A percentile compares a stretch with the other conserved stretches of the same genome.
phyloP scores from a whole-genome alignment of 2,888 invertebrate species.

The Platycheirus albimanus region DNA sequence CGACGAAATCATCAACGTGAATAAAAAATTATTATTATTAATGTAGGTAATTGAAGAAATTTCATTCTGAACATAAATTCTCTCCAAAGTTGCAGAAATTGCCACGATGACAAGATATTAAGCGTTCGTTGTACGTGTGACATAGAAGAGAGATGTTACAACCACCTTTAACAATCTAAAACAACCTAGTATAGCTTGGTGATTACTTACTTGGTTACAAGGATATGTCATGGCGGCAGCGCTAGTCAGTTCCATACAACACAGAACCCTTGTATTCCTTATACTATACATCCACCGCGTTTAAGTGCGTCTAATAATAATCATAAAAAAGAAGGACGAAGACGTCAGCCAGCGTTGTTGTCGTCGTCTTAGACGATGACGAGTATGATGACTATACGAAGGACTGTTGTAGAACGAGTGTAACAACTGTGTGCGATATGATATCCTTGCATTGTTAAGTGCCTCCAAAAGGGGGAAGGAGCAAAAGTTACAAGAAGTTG shows the following conservation, averaged over 20 bases:
- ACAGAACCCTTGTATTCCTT: conserved; percentile 1
- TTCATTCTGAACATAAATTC: conserved; percentile 68
- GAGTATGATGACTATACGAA: conserved; percentile 32
- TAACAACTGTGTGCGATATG: conserved; percentile 62
- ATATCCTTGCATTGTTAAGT: conserved; percentile 68
- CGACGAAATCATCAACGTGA: conserved; percentile 61
- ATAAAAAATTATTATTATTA: conserved; percentile 72
- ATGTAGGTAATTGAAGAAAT: conserved; percentile 73
- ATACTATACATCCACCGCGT: too few species aligned
- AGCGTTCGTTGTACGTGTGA: conserved; percentile 20
- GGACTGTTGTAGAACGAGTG: conserved; percentile 40
- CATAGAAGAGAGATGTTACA: background rate
- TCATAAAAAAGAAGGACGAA: conserved; percentile 72
- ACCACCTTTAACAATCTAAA: conserved; percentile 31
- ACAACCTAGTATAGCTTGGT: conserved; percentile 46
- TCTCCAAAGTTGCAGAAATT: conserved; percentile 49
- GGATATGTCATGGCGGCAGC: conserved; percentile 51
- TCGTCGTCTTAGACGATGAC: background rate
- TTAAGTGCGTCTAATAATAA: conserved; percentile 74
- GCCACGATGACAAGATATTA: conserved; percentile 64
- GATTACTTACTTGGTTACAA: conserved; percentile 67
- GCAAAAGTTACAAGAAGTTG: conserved; percentile 45
- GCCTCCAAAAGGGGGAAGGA: conserved; percentile 23
- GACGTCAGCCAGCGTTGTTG: conserved; percentile 28
- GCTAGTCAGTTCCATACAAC: conserved; percentile 7